Percentiles rank a stretch among this genome's conserved stretches.
Evolutionary conservation across 2,888 invertebrate genomes (phyloP).

Genomic region (Eumerus sabulonum): DNA sequence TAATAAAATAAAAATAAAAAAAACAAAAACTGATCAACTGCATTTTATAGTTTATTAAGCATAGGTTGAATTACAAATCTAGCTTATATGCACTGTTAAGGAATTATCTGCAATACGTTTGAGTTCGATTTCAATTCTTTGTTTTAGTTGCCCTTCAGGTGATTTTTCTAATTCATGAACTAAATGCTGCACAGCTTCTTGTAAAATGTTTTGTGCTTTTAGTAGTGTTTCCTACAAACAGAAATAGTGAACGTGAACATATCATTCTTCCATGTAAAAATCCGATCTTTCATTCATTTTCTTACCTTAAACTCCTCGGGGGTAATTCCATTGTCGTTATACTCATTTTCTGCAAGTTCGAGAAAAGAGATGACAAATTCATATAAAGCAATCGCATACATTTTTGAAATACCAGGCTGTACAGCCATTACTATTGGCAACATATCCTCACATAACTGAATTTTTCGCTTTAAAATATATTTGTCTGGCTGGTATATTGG

Average conservation of each 20-base stretch:
- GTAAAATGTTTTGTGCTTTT: too few relatives aligned
- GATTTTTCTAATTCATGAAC: too few relatives aligned
- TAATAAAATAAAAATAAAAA: too few relatives aligned
- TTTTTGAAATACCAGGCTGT: constrained; percentile 81
- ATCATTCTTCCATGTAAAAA: not conserved
- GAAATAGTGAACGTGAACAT: too few relatives aligned
- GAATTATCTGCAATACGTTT: too few relatives aligned
- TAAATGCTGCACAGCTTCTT: too few relatives aligned
- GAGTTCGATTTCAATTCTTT: too few relatives aligned
- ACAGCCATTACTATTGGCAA: constrained; percentile 83
- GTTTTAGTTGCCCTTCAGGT: too few relatives aligned
- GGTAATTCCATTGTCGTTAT: constrained; percentile 82
- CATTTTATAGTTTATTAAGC: too few relatives aligned
- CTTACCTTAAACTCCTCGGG: constrained; percentile 80
- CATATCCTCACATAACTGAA: constrained; percentile 84
- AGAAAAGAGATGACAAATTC: constrained; percentile 86
- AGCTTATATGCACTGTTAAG: too few relatives aligned
- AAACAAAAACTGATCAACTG: too few relatives aligned
- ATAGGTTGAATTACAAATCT: too few relatives aligned
- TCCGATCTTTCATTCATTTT: not conserved
- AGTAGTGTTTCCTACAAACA: constrained; percentile 73
- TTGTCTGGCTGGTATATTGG: constrained; percentile 80
- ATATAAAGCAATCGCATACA: constrained; percentile 85
- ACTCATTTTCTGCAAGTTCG: constrained; percentile 83
- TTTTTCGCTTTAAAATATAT: constrained; percentile 82